Evolutionary conservation across 1,140 invertebrate species (phyloP), one percentile per base, ranked within the genome.

Genomic region (Epicauta chinensis): DNA sequence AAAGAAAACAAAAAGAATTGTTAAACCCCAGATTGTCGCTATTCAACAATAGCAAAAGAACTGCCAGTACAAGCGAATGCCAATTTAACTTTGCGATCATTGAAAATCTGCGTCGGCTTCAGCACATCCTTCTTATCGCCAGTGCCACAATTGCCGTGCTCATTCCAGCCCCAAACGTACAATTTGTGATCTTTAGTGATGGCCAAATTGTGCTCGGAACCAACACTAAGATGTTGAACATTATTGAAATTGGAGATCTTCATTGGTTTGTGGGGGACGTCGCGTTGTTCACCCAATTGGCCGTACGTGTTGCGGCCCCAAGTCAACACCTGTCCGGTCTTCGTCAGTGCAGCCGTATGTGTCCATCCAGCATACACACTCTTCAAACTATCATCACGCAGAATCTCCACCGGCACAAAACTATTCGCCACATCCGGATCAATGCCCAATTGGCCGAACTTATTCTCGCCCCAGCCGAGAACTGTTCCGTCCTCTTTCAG

Each of bases 131-230:
- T 73, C 14, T 74, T 79, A 39, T 75, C 69, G 31, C 81, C 81
- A 55, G 81, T 85, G 52, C 89, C 91, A 68, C 89, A 91, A 63
- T 89, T 91, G 15, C 86, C 84, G 73, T 93, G 91, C 60, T 93
- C 91, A 73, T 93, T 93, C 89, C 89, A 93, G 4, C 91, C 90
- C 89, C 89, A 92, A n/a, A 81, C 80, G 51, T 81, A 81, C 2
- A 91, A 59, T 36, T 74, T 70, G 13, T 79, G 79, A 51, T 77
- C 69, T 32, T 71, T 78, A 70, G 75, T 75, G 63, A 81, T 65
- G 13, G 75, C 77, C 38, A 92, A 59, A 45, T 83, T 87, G 63
- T 92, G 89, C 66, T 91, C 88, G 0, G 89, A 87, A 7, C 89
- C 89, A 62, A 85, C 72, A 49, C 77, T 78, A 13, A 89, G 53